phyloP scores from a whole-genome alignment of 2,113 vertebrate genomes.

The Chaetura pelagica region DNA sequence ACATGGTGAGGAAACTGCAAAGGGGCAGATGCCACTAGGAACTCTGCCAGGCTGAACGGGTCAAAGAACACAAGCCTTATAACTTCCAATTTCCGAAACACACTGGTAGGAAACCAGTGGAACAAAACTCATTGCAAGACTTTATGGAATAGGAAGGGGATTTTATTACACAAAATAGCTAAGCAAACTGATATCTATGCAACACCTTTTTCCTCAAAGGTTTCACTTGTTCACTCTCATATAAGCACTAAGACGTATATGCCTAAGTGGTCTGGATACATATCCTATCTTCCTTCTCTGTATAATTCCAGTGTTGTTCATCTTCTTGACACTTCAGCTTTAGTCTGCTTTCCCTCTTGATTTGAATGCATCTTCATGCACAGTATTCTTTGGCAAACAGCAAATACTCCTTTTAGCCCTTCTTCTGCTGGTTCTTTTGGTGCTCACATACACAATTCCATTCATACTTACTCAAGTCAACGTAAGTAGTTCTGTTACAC shows the following conservation, averaged over 20 bases:
- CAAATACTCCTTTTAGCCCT: neutral
- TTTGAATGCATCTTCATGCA: neutral
- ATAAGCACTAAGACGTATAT: neutral
- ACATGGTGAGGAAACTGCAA: neutral
- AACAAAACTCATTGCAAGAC: neutral
- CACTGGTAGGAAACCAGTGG: neutral
- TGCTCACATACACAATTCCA: neutral
- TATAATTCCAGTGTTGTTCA: neutral
- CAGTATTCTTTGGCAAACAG: neutral
- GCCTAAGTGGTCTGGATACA: neutral
- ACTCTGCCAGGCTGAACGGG: neutral
- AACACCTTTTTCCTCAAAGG: neutral
- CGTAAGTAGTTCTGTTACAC: neutral
- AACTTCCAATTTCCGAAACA: neutral
- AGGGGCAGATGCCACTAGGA: neutral
- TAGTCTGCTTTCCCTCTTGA: neutral
- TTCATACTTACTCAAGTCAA: neutral
- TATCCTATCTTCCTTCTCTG: neutral
- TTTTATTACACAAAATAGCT: neutral
- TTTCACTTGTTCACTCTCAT: neutral
- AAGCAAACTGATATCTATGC: neutral
- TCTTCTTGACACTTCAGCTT: neutral
- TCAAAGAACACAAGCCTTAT: neutral
- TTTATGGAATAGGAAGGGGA: neutral
- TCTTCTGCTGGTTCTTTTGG: neutral